phyloP scores from a whole-genome alignment of 2,113 vertebrate genomes.

The Atractosteus spatula region DNA sequence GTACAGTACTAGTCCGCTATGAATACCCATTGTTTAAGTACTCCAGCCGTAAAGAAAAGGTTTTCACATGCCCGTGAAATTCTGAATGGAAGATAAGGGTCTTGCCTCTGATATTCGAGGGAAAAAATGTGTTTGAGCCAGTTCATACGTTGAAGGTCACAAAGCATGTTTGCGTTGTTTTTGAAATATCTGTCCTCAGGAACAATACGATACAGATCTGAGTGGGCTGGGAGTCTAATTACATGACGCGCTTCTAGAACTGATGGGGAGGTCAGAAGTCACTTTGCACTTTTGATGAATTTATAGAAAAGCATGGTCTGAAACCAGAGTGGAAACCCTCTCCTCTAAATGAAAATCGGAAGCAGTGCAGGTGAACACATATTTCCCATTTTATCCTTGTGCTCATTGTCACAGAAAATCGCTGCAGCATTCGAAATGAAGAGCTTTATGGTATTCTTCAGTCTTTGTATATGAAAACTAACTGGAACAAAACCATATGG shows the following conservation, averaged over 20 bases:
- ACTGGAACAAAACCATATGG: too few species aligned
- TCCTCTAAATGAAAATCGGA: background rate
- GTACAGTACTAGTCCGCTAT: constrained; percentile 33
- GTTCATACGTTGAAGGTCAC: constrained; percentile 37
- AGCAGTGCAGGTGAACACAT: too few species aligned
- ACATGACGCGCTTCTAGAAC: background rate
- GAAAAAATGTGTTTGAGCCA: constrained; percentile 27
- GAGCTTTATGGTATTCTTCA: too few species aligned
- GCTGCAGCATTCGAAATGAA: too few species aligned
- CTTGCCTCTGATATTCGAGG: constrained; percentile 19
- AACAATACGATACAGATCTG: constrained; percentile 10
- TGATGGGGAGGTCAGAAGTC: background rate
- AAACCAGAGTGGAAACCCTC: background rate
- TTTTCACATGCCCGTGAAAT: constrained; percentile 38
- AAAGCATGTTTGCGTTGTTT: background rate
- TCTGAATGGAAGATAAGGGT: constrained; percentile 31
- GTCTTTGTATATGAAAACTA: too few species aligned
- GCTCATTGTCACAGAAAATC: too few species aligned
- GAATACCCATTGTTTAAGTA: constrained; percentile 37
- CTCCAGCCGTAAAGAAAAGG: constrained; percentile 21
- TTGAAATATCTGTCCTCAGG: constrained; percentile 40
- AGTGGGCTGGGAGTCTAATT: constrained; percentile 5
- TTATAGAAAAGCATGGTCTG: background rate
- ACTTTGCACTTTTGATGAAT: constrained; percentile 2
- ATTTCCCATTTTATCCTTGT: too few species aligned